A percentile compares a stretch with the other conserved stretches of the same genome.
These are phyloP conservation scores for Brienomyrus brachyistius DNA, from an alignment of 2,113 vertebrate species.

Conservation along the genomic window DNA sequence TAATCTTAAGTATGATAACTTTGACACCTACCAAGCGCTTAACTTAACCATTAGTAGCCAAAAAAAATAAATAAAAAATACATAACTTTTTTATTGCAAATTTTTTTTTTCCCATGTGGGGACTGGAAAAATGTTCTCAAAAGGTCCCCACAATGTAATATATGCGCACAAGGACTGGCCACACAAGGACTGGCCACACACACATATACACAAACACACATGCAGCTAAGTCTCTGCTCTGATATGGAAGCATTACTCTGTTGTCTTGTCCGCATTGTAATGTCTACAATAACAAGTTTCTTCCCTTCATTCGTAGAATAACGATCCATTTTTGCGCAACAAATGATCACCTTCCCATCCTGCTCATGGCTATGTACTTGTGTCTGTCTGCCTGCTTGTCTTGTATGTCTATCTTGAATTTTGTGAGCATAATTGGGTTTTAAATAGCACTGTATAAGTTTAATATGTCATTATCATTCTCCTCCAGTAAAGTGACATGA, in stretches of 20 bases:
- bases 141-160: neutral
- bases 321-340: neutral
- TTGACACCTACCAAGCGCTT: neutral
- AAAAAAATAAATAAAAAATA: neutral
- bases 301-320: neutral
- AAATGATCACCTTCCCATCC: neutral
- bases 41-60: neutral
- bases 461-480: neutral
- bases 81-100: neutral
- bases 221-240: neutral
- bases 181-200: no score
- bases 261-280: neutral
- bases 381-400: neutral
- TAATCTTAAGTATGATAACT: neutral
- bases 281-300: neutral
- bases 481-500: no score
- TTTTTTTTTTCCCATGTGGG: neutral
- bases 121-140: neutral
- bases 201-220: no score
- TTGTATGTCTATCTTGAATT: neutral
- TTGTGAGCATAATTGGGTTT: neutral
- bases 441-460: neutral
- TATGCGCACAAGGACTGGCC: neutral
- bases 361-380: neutral
- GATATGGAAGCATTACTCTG: neutral